phyloP scores from a whole-genome alignment of 2,888 invertebrate genomes.

The Galerucella calmariensis region DNA sequence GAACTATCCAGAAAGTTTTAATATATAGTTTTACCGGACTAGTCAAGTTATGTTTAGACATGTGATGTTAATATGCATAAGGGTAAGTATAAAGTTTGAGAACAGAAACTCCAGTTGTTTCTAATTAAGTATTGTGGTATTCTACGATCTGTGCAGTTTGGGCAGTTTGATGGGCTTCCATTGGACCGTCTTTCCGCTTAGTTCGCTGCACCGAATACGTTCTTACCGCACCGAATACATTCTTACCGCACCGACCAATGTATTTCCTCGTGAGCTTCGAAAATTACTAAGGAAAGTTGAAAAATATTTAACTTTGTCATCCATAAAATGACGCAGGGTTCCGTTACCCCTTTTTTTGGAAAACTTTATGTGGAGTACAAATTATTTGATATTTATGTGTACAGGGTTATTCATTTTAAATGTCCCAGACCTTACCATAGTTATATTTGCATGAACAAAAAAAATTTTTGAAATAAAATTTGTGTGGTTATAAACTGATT shows the following conservation, averaged over 20 bases:
- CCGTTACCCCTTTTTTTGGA: too few relatives aligned
- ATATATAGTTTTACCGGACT: background rate
- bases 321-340: background rate
- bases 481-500: too few relatives aligned
- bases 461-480: too few relatives aligned
- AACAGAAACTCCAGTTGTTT: slow-evolving; percentile 35
- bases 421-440: too few relatives aligned
- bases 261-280: background rate
- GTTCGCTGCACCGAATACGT: slow-evolving; percentile 17
- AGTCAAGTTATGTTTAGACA: background rate
- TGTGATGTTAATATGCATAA: background rate
- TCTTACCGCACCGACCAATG: too few relatives aligned
- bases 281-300: background rate
- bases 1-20: background rate
- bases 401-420: too few relatives aligned
- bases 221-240: slow-evolving; percentile 10
- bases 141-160: slow-evolving; percentile 10
- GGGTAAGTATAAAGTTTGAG: slow-evolving; percentile 37
- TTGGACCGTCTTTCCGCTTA: slow-evolving; percentile 14
- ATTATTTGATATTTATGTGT: too few relatives aligned
- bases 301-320: background rate
- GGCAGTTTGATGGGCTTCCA: slow-evolving; percentile 10
- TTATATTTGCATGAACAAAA: too few relatives aligned
- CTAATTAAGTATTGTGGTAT: slow-evolving; percentile 44
- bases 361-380: too few relatives aligned